phyloP scores from a whole-genome alignment of 2,888 invertebrate genomes.

The Papilio demoleus region DNA sequence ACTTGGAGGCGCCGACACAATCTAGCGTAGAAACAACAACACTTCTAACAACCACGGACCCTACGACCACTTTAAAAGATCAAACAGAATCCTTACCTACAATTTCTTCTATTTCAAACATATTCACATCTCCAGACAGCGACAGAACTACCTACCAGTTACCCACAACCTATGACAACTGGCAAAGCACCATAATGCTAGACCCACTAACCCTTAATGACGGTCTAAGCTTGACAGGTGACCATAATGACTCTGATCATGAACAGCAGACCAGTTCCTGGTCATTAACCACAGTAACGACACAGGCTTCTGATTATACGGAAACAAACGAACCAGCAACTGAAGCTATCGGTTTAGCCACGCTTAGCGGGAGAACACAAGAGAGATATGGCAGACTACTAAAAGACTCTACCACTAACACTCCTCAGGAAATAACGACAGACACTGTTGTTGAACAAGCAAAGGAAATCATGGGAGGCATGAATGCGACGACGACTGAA shows the following conservation, averaged over 20 bases:
- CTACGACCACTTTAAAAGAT: conserved; percentile 59
- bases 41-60: conserved; percentile 60
- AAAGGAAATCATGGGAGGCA: conserved; percentile 89
- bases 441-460: conserved; percentile 87
- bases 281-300: conserved; percentile 60
- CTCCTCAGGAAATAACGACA: conserved; percentile 85
- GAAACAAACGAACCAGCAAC: conserved; percentile 65
- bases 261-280: conserved; percentile 61
- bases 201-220: conserved; percentile 90
- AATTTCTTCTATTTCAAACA: conserved; percentile 57
- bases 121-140: conserved; percentile 71
- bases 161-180: conserved; percentile 77
- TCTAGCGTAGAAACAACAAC: conserved; percentile 62
- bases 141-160: conserved; percentile 78
- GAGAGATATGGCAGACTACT: conserved; percentile 68
- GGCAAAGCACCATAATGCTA: conserved; percentile 86
- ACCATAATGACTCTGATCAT: conserved; percentile 55
- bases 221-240: conserved; percentile 78
- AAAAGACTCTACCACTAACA: conserved; percentile 71
- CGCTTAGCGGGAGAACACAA: conserved; percentile 56
- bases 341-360: conserved; percentile 58
- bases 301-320: conserved; percentile 59
- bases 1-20: conserved; percentile 72
- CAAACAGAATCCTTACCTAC: conserved; percentile 60
- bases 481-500: conserved; percentile 89